Conservation (phyloP, 2,888 invertebrate species). For the Cataglyphis cursor region DNA sequence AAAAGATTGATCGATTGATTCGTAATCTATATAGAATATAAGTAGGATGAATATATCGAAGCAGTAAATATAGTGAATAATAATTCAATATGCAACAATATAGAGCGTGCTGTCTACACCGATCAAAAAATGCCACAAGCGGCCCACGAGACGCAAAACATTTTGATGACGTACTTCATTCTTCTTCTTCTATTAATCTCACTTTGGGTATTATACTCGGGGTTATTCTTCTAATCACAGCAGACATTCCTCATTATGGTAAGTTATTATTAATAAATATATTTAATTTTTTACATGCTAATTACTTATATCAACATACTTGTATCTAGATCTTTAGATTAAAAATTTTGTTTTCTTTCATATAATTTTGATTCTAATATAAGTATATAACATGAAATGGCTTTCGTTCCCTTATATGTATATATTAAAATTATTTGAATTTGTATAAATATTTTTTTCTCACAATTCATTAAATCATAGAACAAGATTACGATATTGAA, state of each 20-base stretch:
- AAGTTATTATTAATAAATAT: conserved; percentile 60
- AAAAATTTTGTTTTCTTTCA: not conserved
- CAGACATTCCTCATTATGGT: conserved; percentile 74
- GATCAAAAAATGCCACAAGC: conserved; percentile 77
- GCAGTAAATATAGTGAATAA: conserved; percentile 11
- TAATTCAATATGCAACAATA: conserved; percentile 9
- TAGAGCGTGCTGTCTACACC: conserved; percentile 40
- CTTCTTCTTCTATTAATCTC: conserved; percentile 90
- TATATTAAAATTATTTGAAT: conserved; percentile 1
- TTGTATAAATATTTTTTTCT: not conserved
- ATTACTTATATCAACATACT: not conserved
- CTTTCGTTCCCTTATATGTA: not conserved
- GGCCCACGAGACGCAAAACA: conserved; percentile 89
- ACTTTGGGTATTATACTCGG: conserved; percentile 91
- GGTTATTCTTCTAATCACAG: conserved; percentile 86
- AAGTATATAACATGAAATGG: not conserved
- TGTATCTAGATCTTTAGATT: not conserved
- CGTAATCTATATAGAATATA: not conserved
- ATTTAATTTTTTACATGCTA: not conserved
- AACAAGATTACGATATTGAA: not conserved
- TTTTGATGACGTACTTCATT: conserved; percentile 91
- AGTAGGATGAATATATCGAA: not conserved
- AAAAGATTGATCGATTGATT: not conserved
- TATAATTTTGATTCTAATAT: not conserved
- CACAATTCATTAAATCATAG: not conserved